Conservation (phyloP, 2,113 vertebrate genomes). For the Petaurus breviceps region DNA sequence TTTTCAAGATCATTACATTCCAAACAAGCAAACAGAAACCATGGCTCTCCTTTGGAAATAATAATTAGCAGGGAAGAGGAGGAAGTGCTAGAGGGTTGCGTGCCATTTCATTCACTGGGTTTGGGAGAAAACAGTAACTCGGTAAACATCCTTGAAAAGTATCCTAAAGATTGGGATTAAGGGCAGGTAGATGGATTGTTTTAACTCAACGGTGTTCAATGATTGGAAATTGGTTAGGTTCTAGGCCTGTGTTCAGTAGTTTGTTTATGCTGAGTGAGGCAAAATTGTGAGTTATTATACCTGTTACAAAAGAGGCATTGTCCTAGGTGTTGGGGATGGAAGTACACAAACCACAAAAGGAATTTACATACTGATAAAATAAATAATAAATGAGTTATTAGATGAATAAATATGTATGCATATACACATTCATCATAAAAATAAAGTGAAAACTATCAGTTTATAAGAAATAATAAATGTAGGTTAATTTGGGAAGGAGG, state of each 20-base stretch:
- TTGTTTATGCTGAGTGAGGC: conserved; percentile 38
- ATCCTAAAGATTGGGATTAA: not conserved
- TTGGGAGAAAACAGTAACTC: conserved; percentile 30
- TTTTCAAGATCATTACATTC: conserved; percentile 51
- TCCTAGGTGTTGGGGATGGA: not conserved
- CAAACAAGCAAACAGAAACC: not conserved
- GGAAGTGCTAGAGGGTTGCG: conserved; percentile 28
- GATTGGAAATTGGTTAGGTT: not conserved
- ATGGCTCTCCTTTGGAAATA: conserved; percentile 29
- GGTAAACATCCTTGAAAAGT: conserved; percentile 19
- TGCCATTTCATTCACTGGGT: conserved; percentile 34
- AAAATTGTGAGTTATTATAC: not conserved
- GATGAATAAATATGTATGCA: not conserved
- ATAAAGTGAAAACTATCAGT: not conserved
- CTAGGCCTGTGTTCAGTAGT: conserved; percentile 24
- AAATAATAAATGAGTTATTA: not conserved
- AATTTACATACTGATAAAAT: not conserved
- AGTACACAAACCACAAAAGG: not conserved
- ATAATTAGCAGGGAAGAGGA: conserved; percentile 17
- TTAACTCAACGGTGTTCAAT: conserved; percentile 64
- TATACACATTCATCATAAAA: not conserved
- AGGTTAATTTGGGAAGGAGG: not conserved
- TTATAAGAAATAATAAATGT: not conserved
- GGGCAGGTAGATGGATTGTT: not conserved
- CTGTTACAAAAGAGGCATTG: not conserved